These are phyloP conservation scores for Anguilla japonica DNA, from an alignment of 2,113 vertebrate species.

Conservation along the genomic window DNA sequence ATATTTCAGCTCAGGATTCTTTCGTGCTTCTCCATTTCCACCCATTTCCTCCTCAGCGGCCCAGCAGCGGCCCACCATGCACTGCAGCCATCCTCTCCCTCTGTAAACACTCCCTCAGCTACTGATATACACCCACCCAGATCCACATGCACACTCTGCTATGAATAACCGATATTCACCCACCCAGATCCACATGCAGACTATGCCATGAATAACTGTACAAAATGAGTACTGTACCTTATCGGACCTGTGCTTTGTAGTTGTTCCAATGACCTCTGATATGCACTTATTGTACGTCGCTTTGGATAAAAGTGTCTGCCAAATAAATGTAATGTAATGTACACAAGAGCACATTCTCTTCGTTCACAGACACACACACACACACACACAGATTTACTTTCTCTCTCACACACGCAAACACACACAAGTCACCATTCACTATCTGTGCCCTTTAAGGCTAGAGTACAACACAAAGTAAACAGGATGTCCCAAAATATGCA, in stretches of 20 bases:
- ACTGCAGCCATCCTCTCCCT: not conserved
- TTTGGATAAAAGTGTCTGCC: too few species aligned
- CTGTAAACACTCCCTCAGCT: not conserved
- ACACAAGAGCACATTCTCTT: too few species aligned
- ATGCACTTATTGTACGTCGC: too few species aligned
- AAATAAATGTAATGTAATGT: too few species aligned
- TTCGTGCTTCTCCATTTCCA: not conserved
- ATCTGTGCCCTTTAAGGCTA: not conserved
- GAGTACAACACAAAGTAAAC: not conserved
- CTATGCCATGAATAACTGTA: too few species aligned
- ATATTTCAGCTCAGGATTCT: not conserved
- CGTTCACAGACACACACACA: not conserved
- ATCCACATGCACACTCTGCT: not conserved
- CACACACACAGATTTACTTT: not conserved
- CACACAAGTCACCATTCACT: not conserved
- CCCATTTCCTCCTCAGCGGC: not conserved
- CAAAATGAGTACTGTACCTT: too few species aligned
- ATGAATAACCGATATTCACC: too few species aligned
- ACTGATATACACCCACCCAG: not conserved
- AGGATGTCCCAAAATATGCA: not conserved
- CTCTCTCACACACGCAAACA: not conserved
- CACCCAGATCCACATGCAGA: not conserved
- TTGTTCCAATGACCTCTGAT: too few species aligned
- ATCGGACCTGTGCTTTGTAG: too few species aligned
- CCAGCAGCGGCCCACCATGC: not conserved